Percentiles rank a stretch among this genome's conserved stretches.
Evolutionary conservation across 2,888 invertebrate species (phyloP).

Genomic region (Pammene aurita): DNA sequence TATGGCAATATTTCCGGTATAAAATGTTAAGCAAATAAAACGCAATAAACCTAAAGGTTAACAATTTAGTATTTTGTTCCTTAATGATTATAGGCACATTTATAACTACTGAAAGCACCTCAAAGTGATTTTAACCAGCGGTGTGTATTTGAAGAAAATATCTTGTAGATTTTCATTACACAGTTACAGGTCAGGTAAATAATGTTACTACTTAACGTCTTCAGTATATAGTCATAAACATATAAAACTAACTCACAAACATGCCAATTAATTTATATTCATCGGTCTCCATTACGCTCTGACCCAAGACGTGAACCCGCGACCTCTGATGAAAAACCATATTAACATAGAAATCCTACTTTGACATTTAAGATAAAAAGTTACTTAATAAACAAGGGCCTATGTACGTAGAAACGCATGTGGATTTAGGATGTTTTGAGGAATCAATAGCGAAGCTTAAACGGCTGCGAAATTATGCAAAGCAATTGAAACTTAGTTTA

Average conservation of each 20-base stretch:
- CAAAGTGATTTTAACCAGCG: background rate
- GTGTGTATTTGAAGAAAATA: background rate
- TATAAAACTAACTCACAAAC: slow-evolving; percentile 22
- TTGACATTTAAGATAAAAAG: slow-evolving; percentile 32
- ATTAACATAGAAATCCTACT: slow-evolving; percentile 36
- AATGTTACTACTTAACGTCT: background rate
- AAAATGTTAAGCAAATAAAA: background rate
- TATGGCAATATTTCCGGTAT: background rate
- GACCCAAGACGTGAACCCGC: slow-evolving; percentile 18
- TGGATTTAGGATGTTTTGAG: background rate
- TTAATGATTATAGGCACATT: too few relatives aligned
- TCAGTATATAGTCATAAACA: slow-evolving; percentile 31
- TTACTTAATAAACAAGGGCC: background rate
- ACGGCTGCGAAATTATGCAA: slow-evolving; percentile 18
- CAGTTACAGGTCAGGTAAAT: background rate
- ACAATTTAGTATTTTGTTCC: too few relatives aligned
- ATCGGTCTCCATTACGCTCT: slow-evolving; percentile 15
- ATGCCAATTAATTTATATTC: slow-evolving; percentile 34
- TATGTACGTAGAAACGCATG: background rate
- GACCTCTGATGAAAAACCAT: slow-evolving; percentile 34
- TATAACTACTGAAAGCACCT: too few relatives aligned
- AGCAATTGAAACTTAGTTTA: slow-evolving; percentile 10
- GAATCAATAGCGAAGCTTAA: background rate
- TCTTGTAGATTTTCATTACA: slow-evolving; percentile 7
- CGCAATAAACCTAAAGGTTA: background rate